Evolutionary conservation across 1,140 invertebrate species (phyloP), one percentile per base, ranked within the genome.

Genomic region (Pogonomyrmex californicus): DNA sequence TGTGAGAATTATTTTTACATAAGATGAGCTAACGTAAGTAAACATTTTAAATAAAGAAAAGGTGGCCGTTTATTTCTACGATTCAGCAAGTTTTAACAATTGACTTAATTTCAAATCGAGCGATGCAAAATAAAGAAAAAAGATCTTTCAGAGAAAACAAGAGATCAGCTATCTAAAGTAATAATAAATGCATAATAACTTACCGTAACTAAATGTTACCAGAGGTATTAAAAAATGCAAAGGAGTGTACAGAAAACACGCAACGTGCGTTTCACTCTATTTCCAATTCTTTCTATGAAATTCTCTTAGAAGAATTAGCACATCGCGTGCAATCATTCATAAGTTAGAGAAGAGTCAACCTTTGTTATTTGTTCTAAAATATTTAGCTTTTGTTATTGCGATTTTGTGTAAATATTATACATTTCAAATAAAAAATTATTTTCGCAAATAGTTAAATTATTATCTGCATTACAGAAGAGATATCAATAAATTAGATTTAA

Each of bases 141-240:
- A 63, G 1, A 17, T 1, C 1, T 1, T 58, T 30, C 12, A 60
- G 5, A n/a, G 47, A 36, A 7, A 14, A 0, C 5, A 44, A n/a
- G 7, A 62, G n/a, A 77, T n/a, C 17, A 2, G 9, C 10, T 30
- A 23, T 58, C n/a, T 63, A 49, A 47, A 62, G 14, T 5, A 62
- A 23, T 49, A 63, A n/a, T 36, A 47, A 77, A 7, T 78, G 5
- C 17, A 49, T 63, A 7, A 58, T 76, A 38, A 49, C 44, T 77
- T n/a, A 49, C 17, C 10, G 6, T 47, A 62, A 77, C 6, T 36
- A 49, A 47, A 1, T 78, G 47, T 78, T n/a, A 47, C 1, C 2
- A 14, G 41, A 23, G 36, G 30, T 9, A 63, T 78, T 63, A n/a
- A 78, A 38, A 49, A 17, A 17, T 44, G 10, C 3, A 10, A 14